Evolutionary conservation across 2,888 invertebrate species (phyloP).

Genomic region (Agrochola macilenta): DNA sequence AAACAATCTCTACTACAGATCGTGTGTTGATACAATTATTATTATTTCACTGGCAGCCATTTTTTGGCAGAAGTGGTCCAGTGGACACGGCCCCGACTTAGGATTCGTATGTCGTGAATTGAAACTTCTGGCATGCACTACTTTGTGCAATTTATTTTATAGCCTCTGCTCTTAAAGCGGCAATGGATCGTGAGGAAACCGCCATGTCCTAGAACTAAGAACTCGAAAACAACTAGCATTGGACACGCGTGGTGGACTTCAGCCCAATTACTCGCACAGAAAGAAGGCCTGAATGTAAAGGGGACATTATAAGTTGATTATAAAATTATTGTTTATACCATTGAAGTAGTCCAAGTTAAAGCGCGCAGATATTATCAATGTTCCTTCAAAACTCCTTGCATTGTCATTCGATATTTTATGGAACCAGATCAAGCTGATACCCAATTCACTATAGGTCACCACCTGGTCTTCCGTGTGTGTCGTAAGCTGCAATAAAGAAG

Average conservation of each 20-base stretch:
- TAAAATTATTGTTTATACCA: not conserved
- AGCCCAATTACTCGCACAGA: not conserved
- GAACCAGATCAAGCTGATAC: slow-evolving; percentile 20
- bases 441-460: slow-evolving; percentile 47
- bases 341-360: slow-evolving; percentile 2
- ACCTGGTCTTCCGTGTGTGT: slow-evolving; percentile 51
- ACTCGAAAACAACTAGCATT: not conserved
- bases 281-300: not conserved
- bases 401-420: slow-evolving; percentile 29
- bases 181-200: no score
- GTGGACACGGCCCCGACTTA: not conserved
- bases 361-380: not conserved
- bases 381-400: not conserved
- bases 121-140: not conserved
- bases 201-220: not conserved
- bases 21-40: not conserved
- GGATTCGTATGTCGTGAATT: not conserved
- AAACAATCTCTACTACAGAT: slow-evolving; percentile 3
- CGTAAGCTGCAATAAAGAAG: slow-evolving; percentile 37
- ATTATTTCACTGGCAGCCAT: not conserved
- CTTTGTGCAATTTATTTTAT: not conserved
- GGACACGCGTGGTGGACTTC: not conserved
- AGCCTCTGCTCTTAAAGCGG: not conserved
- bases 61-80: no score
- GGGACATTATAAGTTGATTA: not conserved